Percentiles rank a stretch among this genome's conserved stretches.
phyloP scores from a whole-genome alignment of 2,888 invertebrate species.

The Gibbula magus region DNA sequence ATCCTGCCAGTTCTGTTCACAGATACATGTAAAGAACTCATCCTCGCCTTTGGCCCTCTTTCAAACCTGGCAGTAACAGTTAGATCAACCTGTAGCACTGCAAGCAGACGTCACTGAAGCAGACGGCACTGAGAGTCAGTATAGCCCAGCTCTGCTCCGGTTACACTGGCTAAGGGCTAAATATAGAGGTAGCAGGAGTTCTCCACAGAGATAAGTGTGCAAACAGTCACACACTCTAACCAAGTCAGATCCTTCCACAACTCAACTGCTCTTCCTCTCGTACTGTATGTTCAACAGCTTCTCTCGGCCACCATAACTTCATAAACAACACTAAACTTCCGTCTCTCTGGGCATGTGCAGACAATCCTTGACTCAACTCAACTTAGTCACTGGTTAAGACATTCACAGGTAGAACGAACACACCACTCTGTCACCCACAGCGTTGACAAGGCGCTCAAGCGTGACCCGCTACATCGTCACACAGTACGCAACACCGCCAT shows the following conservation, averaged over 20 bases:
- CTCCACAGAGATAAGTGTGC: not conserved
- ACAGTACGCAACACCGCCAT: no score
- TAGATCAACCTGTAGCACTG: conserved; percentile 8
- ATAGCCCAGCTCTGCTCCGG: conserved; percentile 3
- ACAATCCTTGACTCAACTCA: not conserved
- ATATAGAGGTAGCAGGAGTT: conserved; percentile 3
- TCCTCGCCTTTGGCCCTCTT: conserved; percentile 23
- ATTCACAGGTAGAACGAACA: not conserved
- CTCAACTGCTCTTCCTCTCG: not conserved
- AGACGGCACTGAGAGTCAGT: not conserved
- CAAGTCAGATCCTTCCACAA: not conserved
- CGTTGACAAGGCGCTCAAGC: no score
- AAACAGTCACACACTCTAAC: not conserved
- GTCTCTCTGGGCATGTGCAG: conserved; percentile 7
- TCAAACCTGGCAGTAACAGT: conserved; percentile 13
- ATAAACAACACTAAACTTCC: not conserved
- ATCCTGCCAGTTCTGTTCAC: not conserved
- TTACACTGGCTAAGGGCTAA: conserved; percentile 8
- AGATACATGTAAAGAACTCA: conserved; percentile 26
- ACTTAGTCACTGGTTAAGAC: not conserved
- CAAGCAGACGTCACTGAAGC: conserved; percentile 7
- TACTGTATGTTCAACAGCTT: not conserved
- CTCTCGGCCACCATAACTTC: not conserved
- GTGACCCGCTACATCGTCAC: no score
- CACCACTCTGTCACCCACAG: no score